Base-by-base conservation (phyloP, 2,888 invertebrate species). In the Hypena proboscidalis region DNA sequence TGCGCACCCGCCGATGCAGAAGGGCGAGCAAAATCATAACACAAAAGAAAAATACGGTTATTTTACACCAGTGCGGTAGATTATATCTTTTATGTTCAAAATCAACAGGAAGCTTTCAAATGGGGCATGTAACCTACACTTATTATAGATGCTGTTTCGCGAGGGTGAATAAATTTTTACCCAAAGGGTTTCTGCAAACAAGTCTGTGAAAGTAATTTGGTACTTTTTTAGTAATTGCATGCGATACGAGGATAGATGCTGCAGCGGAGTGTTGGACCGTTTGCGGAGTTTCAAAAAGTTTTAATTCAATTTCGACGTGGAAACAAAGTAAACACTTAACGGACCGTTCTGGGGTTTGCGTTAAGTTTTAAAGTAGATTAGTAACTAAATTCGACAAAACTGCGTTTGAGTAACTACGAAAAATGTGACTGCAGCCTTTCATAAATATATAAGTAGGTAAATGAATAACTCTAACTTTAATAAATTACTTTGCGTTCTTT, bases 101-200 rank as follows among this genome's bases (percentile, higher is more conserved):
- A 88, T 89, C 90, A 89, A 90, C 90, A 89, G 90, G 90, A 90
- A 89, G 82, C 85, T 78, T 88, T 80, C 82, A 88, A 90, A 90
- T 90, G 88, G 88, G 84, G 88, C 89, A 89, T 90, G 87, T 90
- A 90, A 90, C 90, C 89, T 86, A 90, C 84, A 90, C 89, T 90
- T 90, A 87, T 83, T 84, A 84, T 83, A 82, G 86, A 85, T 81
- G 88, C 85, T 78, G 70, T 70, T 71, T 65, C 69, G 41, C 50
- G 59, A 79, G 87, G 90, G 90, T 90, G 90, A 82, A 87, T 90
- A 90, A 87, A 83, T 90, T 90, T 88, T 68, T 58, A 77, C 75
- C 73, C 67, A 85, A 86, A 82, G 88, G 90, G 85, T 86, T 84
- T 77, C 74, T 62, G 67, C 79, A 80, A 85, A 87, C 85, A 87